Evolutionary conservation across 1,140 invertebrate species (phyloP).

Genomic region (Lethrus apterus): DNA sequence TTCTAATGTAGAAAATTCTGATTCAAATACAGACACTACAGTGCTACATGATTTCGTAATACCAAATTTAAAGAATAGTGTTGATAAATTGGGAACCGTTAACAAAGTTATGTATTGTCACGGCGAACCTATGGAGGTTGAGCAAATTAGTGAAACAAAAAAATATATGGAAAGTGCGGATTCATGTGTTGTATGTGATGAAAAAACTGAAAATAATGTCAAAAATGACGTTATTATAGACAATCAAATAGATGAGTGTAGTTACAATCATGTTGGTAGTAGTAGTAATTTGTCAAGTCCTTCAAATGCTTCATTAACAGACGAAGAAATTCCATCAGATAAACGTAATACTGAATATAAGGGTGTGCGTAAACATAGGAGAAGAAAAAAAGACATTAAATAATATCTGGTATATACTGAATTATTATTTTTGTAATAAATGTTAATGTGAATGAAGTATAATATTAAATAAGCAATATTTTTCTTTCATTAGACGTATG

Average conservation of each 20-base stretch:
- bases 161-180: background rate
- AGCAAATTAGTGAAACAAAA: constrained; percentile 1
- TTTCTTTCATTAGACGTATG: no score
- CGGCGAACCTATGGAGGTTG: constrained; percentile 27
- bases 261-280: background rate
- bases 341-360: no score
- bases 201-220: background rate
- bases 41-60: constrained; percentile 20
- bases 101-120: constrained; percentile 19
- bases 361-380: no score
- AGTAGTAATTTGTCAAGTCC: background rate
- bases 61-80: constrained; percentile 16
- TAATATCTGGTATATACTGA: no score
- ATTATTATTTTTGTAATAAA: no score
- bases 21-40: background rate
- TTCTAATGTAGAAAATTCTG: background rate
- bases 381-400: no score
- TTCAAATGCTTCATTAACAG: constrained; percentile 1
- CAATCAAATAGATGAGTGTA: background rate
- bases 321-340: background rate
- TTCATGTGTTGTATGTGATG: background rate
- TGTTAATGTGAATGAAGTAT: no score
- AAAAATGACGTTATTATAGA: background rate
- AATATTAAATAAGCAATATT: no score
- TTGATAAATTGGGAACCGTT: constrained; percentile 10